Evolutionary conservation across 2,113 vertebrate genomes (phyloP).

Genomic region (Theristicus caerulescens): DNA sequence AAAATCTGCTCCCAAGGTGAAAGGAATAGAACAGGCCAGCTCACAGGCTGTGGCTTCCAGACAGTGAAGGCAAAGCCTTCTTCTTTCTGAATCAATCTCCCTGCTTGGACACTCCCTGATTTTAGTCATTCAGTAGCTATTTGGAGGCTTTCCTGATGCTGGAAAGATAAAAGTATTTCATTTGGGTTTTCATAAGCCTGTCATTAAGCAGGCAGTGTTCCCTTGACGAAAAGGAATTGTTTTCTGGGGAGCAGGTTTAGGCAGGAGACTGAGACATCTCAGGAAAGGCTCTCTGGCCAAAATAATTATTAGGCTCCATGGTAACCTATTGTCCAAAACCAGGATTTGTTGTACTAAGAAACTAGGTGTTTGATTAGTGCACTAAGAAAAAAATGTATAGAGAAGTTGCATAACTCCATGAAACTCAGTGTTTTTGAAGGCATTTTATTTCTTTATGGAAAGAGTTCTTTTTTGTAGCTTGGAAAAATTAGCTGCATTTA

Average conservation of each 20-base stretch:
- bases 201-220: background rate
- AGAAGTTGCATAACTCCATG: background rate
- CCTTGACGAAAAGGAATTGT: background rate
- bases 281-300: background rate
- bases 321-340: background rate
- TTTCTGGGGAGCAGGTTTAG: background rate
- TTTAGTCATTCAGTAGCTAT: constrained; percentile 19
- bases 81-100: background rate
- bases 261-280: background rate
- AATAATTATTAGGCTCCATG: background rate
- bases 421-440: background rate
- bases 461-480: background rate
- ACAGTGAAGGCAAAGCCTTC: background rate
- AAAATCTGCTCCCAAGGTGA: background rate
- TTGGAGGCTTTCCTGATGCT: background rate
- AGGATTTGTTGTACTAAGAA: background rate
- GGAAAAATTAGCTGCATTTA: background rate
- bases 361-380: background rate
- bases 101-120: background rate
- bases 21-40: background rate
- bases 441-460: background rate
- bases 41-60: background rate
- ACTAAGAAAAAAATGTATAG: background rate
- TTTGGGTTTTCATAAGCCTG: background rate
- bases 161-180: constrained; percentile 4